Conservation (phyloP, 2,113 vertebrate genomes). For the Anguilla japonica region DNA sequence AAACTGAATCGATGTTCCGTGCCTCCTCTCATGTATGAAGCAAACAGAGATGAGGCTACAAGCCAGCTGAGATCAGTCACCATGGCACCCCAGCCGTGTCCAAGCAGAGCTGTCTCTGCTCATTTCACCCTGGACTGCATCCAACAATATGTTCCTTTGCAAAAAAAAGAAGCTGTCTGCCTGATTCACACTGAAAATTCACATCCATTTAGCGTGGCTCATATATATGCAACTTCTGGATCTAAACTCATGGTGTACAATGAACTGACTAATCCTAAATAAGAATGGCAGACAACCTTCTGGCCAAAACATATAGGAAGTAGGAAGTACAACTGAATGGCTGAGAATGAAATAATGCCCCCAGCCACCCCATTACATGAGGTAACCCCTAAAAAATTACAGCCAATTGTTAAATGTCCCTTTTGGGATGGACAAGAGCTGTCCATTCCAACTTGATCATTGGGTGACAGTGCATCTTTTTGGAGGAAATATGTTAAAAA, state of each 20-base stretch:
- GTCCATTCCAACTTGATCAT: not conserved
- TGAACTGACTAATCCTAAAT: not conserved
- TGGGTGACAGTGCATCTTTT: not conserved
- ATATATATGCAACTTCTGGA: not conserved
- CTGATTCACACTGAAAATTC: not conserved
- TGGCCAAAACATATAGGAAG: not conserved
- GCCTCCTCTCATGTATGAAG: not conserved
- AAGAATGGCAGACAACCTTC: not conserved
- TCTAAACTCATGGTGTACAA: not conserved
- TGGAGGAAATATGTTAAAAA: conserved; percentile 3
- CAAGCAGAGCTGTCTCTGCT: conserved; percentile 2
- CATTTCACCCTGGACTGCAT: conserved; percentile 5
- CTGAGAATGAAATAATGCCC: not conserved
- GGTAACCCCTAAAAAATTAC: not conserved
- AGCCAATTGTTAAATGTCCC: not conserved
- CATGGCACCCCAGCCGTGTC: not conserved
- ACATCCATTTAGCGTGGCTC: not conserved
- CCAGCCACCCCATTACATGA: not conserved
- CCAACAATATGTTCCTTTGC: not conserved
- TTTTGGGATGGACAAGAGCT: not conserved
- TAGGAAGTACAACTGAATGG: not conserved
- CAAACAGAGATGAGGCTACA: not conserved
- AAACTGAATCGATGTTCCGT: not conserved
- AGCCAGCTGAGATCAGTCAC: conserved; percentile 2
- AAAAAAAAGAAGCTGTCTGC: not conserved